phyloP scores from a whole-genome alignment of 2,797 vertebrate genomes.

The Halcyon leucocephala region DNA sequence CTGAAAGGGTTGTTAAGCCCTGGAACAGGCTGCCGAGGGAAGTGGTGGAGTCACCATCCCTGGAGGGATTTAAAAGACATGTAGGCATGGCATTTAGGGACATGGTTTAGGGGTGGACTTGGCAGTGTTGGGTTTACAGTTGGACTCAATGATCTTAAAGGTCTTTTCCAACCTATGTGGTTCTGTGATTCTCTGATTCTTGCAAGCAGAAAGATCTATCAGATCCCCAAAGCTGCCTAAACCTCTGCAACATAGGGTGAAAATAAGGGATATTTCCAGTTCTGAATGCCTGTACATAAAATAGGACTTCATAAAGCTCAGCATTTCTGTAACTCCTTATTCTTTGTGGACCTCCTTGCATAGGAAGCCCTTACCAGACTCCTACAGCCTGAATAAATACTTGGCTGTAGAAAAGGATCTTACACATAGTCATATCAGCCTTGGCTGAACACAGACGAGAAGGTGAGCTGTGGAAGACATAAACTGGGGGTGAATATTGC shows the following conservation, averaged over 20 bases:
- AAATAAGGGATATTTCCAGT: not conserved
- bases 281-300: not conserved
- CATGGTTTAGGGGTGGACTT: not conserved
- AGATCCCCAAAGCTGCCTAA: not conserved
- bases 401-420: not conserved
- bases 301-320: not conserved
- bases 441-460: not conserved
- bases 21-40: not conserved
- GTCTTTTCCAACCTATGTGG: not conserved
- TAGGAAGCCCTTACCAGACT: not conserved
- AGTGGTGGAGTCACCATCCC: not conserved
- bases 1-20: not conserved
- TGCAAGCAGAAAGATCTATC: not conserved
- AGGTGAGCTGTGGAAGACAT: not conserved
- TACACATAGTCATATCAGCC: not conserved
- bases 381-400: not conserved
- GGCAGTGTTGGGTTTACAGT: not conserved
- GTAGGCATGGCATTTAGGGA: not conserved
- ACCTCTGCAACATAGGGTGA: not conserved
- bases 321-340: not conserved
- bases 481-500: not conserved
- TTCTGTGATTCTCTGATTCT: not conserved
- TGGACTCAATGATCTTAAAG: not conserved
- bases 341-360: not conserved
- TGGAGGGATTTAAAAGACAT: not conserved